Evolutionary conservation across 2,113 vertebrate species (phyloP).

Genomic region (Tragelaphus buxtoni): DNA sequence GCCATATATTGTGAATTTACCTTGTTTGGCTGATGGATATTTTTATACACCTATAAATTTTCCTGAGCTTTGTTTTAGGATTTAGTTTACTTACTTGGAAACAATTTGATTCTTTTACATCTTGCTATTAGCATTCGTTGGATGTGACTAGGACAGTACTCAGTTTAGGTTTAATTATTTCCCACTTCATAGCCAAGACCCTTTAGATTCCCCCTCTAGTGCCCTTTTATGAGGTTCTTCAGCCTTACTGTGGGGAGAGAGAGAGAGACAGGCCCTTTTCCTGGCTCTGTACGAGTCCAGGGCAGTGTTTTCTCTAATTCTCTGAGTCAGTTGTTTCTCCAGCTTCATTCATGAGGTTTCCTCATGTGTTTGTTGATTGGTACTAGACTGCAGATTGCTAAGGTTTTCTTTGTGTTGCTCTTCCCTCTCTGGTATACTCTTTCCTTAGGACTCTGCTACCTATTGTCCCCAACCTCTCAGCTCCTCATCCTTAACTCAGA

Average conservation of each 20-base stretch:
- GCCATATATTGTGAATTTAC: not conserved
- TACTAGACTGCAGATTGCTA: not conserved
- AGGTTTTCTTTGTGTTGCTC: not conserved
- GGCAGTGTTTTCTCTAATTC: not conserved
- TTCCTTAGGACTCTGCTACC: not conserved
- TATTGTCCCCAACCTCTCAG: not conserved
- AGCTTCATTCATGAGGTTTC: not conserved
- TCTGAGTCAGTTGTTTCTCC: not conserved
- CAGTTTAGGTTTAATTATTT: not conserved
- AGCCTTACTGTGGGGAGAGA: not conserved
- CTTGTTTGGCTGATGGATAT: not conserved
- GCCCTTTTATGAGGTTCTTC: not conserved
- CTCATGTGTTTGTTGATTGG: not conserved
- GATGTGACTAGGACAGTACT: not conserved
- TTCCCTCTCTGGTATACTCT: not conserved
- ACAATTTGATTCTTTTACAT: not conserved
- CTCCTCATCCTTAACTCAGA: not conserved
- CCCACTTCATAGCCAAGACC: not conserved
- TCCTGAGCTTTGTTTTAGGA: not conserved
- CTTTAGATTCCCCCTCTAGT: not conserved
- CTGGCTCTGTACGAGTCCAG: not conserved
- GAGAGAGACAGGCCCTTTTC: not conserved
- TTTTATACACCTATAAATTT: not conserved
- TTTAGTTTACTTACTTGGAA: conserved; percentile 12
- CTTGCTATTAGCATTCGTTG: not conserved